Base-by-base conservation (phyloP, 2,888 invertebrate species). In the Lathronympha strigana region DNA sequence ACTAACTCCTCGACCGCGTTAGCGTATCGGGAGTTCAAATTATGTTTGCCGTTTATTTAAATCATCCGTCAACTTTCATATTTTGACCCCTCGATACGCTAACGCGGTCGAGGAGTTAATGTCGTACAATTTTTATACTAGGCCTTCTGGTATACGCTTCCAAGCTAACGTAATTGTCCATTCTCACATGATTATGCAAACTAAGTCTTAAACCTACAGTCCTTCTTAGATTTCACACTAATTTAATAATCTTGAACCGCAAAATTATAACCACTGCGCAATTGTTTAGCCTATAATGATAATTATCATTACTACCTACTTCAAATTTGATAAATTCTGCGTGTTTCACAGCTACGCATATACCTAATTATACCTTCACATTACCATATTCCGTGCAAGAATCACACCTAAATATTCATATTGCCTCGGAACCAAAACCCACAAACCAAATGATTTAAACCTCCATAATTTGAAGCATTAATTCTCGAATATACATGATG, bases 391-490 rank as follows among this genome's bases (percentile, higher is more conserved):
- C n/a, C 57, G 57, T 57, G 57, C 43, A 13, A 28, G 28, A 55
- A 57, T 45, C 43, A 45, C 43, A 31, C 28, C 11, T 57, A 57
- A 57, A 43, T 43, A 57, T 57, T 43, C 19, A 57, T 45, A 45
- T 57, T 55, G 43, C 55, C 55, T 55, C 57, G 19, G n/a, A 31
- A 45, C 57, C 28, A 21, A 57, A 57, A 45, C 43, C 55, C 55
- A 55, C 55, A 40, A 40, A 25, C 25, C 19, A 11, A 57, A 57
- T 57, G 13, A 57, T 45, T 57, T 31, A 31, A 40, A 38, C 38
- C 11, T 25, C 13, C 13, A 55, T 13, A 13, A 33, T 21, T 38
- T n/a, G 5, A 53, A 38, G 3, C 21, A 53, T 55, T 5, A 4
- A 47, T n/a, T n/a, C n/a, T n/a, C n/a, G n/a, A 25, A 28, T 1